Evolutionary conservation across 2,888 invertebrate genomes (phyloP), one percentile per base, ranked within the genome.

Genomic region (Nephrotoma flavescens): DNA sequence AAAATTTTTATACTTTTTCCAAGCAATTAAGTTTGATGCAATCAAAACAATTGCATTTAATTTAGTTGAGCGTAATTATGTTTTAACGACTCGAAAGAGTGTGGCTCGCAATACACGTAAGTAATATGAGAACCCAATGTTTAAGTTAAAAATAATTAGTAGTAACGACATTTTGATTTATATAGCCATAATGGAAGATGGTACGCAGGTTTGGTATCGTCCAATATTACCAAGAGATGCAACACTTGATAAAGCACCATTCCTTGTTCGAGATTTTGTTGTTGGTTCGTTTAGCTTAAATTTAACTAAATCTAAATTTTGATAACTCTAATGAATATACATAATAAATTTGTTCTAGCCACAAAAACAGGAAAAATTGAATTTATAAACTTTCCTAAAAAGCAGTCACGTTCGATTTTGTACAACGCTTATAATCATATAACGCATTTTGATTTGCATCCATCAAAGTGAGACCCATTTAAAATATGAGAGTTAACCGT

Each of bases 261-360:
- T 94, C 88, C 88, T 93, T 42, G 90, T 94, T 11, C 91, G 93
- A 86, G 93, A 94, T 88, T 94, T 94, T 88, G 90, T 94, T 86
- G 89, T 94, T 47, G 92, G 94, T 95, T 90, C 91, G 93, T 88
- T 84, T 41, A 31, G 12, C 19, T 15, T 12, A 12, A 15, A 31
- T 6, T 1, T n/a, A 41, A 52, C 15, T 52, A 52, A 86, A 47
- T 86, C 11, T n/a, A n/a, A n/a, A n/a, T 41, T 12, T 45, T 12
- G 15, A 44, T 7, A 12, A 12, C 19, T 47, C 12, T 45, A 71
- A 85, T 2, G 1, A 45, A 1, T 31, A 31, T 71, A 31, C 19
- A 19, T 71, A 31, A 71, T 71, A 31, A 12, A 31, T 83, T 71
- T 42, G 31, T 88, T 89, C 41, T 89, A 93, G 93, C 91, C 87